A percentile compares a stretch with the other conserved stretches of the same genome.
These are phyloP conservation scores for Callionymus lyra DNA, from an alignment of 2,113 vertebrate species.

Conservation along the genomic window DNA sequence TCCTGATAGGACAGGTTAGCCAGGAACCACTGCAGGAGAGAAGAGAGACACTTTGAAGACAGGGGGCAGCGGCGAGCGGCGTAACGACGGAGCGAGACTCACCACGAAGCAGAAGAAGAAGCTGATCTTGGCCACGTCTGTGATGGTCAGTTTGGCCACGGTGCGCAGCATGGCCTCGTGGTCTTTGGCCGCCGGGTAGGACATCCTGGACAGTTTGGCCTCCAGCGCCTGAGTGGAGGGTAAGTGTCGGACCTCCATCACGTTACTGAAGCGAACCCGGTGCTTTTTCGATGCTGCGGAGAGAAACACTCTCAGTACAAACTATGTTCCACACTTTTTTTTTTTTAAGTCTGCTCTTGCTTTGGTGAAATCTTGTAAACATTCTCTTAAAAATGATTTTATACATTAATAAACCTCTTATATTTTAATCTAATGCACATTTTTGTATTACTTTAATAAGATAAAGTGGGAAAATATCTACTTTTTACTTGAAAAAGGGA, in stretches of 20 bases:
- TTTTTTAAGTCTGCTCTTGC: too few species aligned
- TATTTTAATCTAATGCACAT: too few species aligned
- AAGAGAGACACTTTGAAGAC: conserved; percentile 1
- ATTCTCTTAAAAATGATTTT: too few species aligned
- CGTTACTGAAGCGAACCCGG: conserved; percentile 88
- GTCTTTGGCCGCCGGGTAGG: conserved; percentile 80
- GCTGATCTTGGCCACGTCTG: conserved; percentile 94
- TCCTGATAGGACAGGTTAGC: conserved; percentile 96
- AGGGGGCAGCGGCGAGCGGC: not conserved
- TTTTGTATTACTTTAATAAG: too few species aligned
- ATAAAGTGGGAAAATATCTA: too few species aligned
- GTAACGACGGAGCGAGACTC: conserved; percentile 17
- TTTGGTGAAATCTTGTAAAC: too few species aligned
- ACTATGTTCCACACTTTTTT: too few species aligned
- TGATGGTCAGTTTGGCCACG: conserved; percentile 83
- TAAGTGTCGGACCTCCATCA: conserved; percentile 94
- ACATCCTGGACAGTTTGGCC: conserved; percentile 95
- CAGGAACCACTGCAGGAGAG: conserved; percentile 82
- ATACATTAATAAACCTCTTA: too few species aligned
- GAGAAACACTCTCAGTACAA: not conserved
- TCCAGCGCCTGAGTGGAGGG: conserved; percentile 89
- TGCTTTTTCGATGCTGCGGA: conserved; percentile 76
- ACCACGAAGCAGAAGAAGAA: conserved; percentile 99
- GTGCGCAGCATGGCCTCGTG: conserved; percentile 81
- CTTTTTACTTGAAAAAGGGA: too few species aligned